Evolutionary conservation across 2,797 vertebrate genomes (phyloP).

Genomic region (Sternotherus odoratus): DNA sequence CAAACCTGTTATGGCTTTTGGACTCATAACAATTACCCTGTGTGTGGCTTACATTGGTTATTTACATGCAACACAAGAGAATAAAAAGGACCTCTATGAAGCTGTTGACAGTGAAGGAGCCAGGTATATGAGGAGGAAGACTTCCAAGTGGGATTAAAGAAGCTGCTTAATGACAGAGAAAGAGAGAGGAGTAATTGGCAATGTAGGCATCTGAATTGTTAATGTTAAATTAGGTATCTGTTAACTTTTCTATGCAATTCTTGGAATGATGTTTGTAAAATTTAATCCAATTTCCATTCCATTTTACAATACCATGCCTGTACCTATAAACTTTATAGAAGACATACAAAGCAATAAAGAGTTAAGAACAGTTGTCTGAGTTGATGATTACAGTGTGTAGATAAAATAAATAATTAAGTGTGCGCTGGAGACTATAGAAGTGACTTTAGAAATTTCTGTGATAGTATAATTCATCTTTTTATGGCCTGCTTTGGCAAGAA

Average conservation of each 20-base stretch:
- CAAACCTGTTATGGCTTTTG: conserved; percentile 94
- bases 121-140: conserved; percentile 87
- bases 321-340: conserved; percentile 49
- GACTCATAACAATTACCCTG: conserved; percentile 87
- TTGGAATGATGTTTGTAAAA: background rate
- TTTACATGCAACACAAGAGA: conserved; percentile 90
- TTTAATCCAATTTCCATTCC: background rate
- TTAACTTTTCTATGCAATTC: background rate
- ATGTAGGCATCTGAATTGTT: background rate
- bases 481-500: background rate
- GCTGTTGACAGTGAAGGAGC: conserved; percentile 90
- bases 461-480: background rate
- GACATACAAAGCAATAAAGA: background rate
- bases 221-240: background rate
- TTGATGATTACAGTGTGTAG: background rate
- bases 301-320: background rate
- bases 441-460: background rate
- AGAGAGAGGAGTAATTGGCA: background rate
- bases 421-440: accelerated
- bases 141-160: conserved; percentile 94
- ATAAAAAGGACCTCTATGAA: conserved; percentile 91
- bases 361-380: conserved; percentile 4
- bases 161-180: background rate
- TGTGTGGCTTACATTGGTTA: conserved; percentile 95
- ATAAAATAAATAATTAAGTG: background rate